Evolutionary conservation across 2,113 vertebrate genomes (phyloP).

Genomic region (Scortum barcoo): DNA sequence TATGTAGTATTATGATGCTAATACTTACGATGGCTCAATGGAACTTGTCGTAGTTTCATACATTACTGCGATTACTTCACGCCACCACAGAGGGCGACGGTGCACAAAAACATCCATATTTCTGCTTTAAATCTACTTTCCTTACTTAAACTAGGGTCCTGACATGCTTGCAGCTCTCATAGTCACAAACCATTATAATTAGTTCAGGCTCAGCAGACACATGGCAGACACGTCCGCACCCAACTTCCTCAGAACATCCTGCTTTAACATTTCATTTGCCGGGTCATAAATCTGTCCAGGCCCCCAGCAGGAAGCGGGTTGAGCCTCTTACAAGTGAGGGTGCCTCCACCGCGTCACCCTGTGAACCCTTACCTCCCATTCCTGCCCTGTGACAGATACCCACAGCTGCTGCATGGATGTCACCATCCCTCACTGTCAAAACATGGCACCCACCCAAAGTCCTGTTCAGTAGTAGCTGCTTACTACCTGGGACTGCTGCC

Average conservation of each 20-base stretch:
- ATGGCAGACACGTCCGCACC: conserved; percentile 36
- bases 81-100: not conserved
- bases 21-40: too few species aligned
- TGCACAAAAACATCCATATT: not conserved
- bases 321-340: conserved; percentile 55
- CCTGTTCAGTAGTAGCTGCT: conserved; percentile 63
- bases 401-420: conserved; percentile 77
- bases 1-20: too few species aligned
- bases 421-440: conserved; percentile 77
- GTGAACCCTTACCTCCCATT: conserved; percentile 62
- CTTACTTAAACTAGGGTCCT: not conserved
- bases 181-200: conserved; percentile 23
- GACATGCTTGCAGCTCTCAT: not conserved
- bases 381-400: conserved; percentile 74
- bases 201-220: conserved; percentile 28
- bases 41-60: not conserved
- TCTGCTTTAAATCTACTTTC: not conserved
- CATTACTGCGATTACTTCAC: not conserved
- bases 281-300: conserved; percentile 72
- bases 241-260: conserved; percentile 35
- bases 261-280: conserved; percentile 62
- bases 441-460: conserved; percentile 67
- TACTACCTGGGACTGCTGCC: conserved; percentile 63
- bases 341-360: conserved; percentile 40
- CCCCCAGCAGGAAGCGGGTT: conserved; percentile 72